Evolutionary conservation across 35 echinoderm and acorn worm genomes (phyloP), one percentile per base, ranked within the genome.

Genomic region (Heliocidaris erythrogramma): DNA sequence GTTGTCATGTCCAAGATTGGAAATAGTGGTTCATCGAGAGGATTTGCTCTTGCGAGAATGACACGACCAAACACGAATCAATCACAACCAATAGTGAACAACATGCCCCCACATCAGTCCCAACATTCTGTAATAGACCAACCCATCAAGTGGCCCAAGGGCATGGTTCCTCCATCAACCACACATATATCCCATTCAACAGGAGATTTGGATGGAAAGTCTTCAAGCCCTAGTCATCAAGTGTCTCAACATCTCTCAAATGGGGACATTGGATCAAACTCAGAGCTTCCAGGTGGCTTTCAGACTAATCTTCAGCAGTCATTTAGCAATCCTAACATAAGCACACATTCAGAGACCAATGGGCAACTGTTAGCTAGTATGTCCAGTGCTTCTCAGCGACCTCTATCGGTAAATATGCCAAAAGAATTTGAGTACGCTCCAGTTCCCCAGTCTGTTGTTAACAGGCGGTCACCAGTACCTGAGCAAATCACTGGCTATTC

Each of bases 1-100:
- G 91, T 92, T 16, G 91, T 92, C 18, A 92, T 92, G 91, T 92
- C 91, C 21, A 92, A 92, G 91, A 59, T 92, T 3, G 91, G 49
- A 12, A 92, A 92, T 48, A 49, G 49, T 13, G 91, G 91, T 59
- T 59, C 49, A n/a, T 92, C 91, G 5, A 49, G 91, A 92, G 91
- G 91, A 8, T 92, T 92, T 59, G 91, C 91, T 59, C 91, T 92
- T 30, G 91, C 91, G 4, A 92, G 49, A n/a, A 92, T 92, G 49
- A 52, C 48, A 49, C 14, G 49, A 92, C 91, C 91, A 49, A 32
- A 32, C 27, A 48, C 18, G 48, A 92, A 13, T 2, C 29, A 32
- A 30, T 92, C 49, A n/a, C 48, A 59, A 59, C 91, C 16, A 52
- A 92, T 5, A 9, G 87, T 10, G 87, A 92, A 92, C 30, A 14